Evolutionary conservation across 1,140 invertebrate genomes (phyloP), one percentile per base, ranked within the genome.

Genomic region (Micrasema longulum): DNA sequence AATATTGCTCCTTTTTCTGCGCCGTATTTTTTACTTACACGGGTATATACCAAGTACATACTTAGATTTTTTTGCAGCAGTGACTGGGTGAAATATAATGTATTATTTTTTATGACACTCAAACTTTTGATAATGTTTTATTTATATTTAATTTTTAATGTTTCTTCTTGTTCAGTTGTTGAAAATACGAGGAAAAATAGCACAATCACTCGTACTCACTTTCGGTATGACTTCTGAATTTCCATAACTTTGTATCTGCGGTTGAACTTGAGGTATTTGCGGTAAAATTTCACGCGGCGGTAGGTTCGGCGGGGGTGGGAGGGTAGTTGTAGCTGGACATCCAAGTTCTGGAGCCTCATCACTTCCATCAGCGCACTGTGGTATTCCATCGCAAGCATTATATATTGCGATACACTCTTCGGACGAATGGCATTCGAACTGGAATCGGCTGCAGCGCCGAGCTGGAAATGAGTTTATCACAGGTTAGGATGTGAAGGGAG

Each of bases 331-430:
- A 9, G 82, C 79, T 7, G 92, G 93, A 82, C 93, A 95, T 22
- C 88, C 88, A 64, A 96, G 86, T 81, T 95, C 93, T 11, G 89
- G 87, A 52, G 91, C 93, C 83, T 97, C 95, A 78, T 97, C 95
- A 80, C 93, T 95, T 68, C 90, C 94, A 86, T 98, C 96, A 2
- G 91, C 86, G 84, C 97, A 98, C 81, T 98, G 95, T 10, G 93
- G 91, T 66, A 97, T 95, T 26, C 95, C 96, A 85, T 99, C 95
- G 79, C 97, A 99, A 1, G 93, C 94, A 81, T 98, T 97, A 81
- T 98, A 97, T 74, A 96, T 93, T 1, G 95, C 95, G 75, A 99
- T 97, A 79, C 97, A 99, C 80, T 98, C 96, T 22, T 90, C 89
- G 22, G 90, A 91, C 35, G 90, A 89, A 67, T 91, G 89, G 78